Base-by-base conservation (phyloP, 2,888 invertebrate genomes). In the Melieria picta region DNA sequence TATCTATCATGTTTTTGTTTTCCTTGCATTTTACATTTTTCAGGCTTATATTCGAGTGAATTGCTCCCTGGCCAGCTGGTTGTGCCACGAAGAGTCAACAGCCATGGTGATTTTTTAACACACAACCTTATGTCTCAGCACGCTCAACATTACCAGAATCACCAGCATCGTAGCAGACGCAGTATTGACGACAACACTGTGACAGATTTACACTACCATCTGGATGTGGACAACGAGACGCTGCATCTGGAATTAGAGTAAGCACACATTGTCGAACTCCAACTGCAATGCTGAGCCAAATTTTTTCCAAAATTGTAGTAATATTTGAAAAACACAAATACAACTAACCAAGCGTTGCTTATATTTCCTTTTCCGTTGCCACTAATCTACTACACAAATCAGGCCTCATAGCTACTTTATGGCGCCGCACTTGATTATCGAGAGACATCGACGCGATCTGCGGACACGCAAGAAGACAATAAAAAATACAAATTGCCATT, bases 391-490 rank as follows among this genome's bases (percentile, higher is more conserved):
- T 30, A 30, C 3, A 30, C 30, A 30, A 30, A 30, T 30, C 86
- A 91, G 91, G 86, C 92, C 92, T 72, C 91, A 91, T 80, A 89
- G 88, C 77, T 88, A 90, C 74, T 92, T 94, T 82, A 89, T 93
- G 80, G 90, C 91, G 56, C 92, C 93, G 43, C 89, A 90, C 67
- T 86, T 94, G 85, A 87, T 94, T 73, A 89, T 95, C 77, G 95
- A 95, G 87, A 89, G 92, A 69, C 91, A 91, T 82, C 83, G 84
- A 50, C 85, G 87, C 55, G 86, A 88, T 76, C 87, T 88, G 62
- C 88, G 91, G 75, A 89, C 89, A 71, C 89, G 92, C 72, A 84
- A 86, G 60, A 87, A 85, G 78, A 89, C 90, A 60, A 85, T 85
- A 72, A 83, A 86, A 45, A 85, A 89, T 65, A 89, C 90, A 73